A percentile compares a stretch with the other conserved stretches of the same genome.
Conservation (phyloP, 2,113 vertebrate genomes). For the Trematomus loennbergii region DNA sequence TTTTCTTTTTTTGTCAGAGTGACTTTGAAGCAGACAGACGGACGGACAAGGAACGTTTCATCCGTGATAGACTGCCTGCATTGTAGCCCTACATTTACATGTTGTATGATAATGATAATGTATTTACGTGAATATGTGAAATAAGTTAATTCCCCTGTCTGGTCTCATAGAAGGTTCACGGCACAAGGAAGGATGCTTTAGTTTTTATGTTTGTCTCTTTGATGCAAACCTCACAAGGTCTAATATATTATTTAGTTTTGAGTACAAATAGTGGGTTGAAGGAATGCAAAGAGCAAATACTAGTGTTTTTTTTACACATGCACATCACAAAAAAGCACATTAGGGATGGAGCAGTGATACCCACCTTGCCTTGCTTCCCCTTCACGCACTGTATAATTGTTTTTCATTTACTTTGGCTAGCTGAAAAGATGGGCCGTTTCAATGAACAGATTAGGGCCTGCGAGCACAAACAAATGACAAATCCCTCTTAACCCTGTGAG, state of each 20-base stretch:
- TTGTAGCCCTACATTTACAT: not conserved
- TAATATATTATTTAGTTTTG: not conserved
- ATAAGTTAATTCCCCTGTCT: constrained; percentile 4
- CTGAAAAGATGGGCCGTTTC: constrained; percentile 91
- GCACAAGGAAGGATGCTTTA: not conserved
- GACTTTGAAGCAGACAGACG: constrained; percentile 40
- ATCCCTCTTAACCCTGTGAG: constrained; percentile 95
- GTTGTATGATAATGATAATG: not conserved
- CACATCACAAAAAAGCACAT: constrained; percentile 3
- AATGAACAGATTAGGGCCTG: constrained; percentile 95
- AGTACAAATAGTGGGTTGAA: not conserved
- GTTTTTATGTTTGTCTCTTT: not conserved
- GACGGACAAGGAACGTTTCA: not conserved
- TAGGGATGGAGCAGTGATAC: constrained; percentile 33
- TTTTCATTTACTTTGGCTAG: constrained; percentile 91
- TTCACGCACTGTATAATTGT: constrained; percentile 83
- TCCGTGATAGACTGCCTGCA: constrained; percentile 2
- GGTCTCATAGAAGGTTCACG: constrained; percentile 1
- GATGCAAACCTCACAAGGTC: not conserved
- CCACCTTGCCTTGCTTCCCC: constrained; percentile 58
- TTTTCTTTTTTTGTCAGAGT: constrained; percentile 47
- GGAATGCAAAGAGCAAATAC: not conserved
- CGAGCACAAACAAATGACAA: constrained; percentile 96
- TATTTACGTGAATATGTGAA: not conserved
- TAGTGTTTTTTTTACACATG: no score